Evolutionary conservation across 2,888 invertebrate genomes (phyloP).

Genomic region (Lamproptera curius): DNA sequence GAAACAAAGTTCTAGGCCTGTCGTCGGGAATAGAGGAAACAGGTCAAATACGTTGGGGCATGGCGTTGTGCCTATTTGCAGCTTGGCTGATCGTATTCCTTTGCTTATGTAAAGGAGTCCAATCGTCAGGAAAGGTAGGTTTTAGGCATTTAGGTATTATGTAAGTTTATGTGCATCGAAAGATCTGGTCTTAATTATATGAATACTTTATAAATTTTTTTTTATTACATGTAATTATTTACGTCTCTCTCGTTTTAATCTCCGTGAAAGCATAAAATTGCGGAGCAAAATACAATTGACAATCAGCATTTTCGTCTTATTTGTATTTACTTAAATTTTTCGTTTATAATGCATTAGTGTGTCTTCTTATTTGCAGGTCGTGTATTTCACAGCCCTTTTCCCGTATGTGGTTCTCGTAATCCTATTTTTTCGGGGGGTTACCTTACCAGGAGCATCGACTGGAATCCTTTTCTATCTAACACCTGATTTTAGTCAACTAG

Average conservation of each 20-base stretch:
- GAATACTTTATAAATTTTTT: too few relatives aligned
- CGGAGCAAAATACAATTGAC: too few relatives aligned
- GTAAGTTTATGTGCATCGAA: too few relatives aligned
- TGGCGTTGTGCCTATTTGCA: constrained; percentile 85
- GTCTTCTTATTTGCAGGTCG: constrained; percentile 79
- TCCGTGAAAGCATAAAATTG: too few relatives aligned
- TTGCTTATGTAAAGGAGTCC: constrained; percentile 88
- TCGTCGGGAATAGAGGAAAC: constrained; percentile 87
- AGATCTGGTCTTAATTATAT: too few relatives aligned
- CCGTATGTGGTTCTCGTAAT: constrained; percentile 87
- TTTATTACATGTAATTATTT: too few relatives aligned
- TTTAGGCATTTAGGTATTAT: too few relatives aligned
- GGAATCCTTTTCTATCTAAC: constrained; percentile 89
- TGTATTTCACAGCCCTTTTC: constrained; percentile 87
- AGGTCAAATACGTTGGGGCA: constrained; percentile 81
- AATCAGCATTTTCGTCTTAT: too few relatives aligned
- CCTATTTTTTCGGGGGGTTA: constrained; percentile 87
- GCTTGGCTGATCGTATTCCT: constrained; percentile 89
- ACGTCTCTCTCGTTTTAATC: too few relatives aligned
- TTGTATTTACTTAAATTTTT: too few relatives aligned
- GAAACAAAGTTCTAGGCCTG: constrained; percentile 81
- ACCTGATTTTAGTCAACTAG: constrained; percentile 85
- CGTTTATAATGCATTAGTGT: too few relatives aligned
- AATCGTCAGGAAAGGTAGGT: constrained; percentile 87
- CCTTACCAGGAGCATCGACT: constrained; percentile 86